These are phyloP conservation scores for Hypotaenidia philippensis DNA, from an alignment of 2,797 vertebrate genomes.

Conservation along the genomic window DNA sequence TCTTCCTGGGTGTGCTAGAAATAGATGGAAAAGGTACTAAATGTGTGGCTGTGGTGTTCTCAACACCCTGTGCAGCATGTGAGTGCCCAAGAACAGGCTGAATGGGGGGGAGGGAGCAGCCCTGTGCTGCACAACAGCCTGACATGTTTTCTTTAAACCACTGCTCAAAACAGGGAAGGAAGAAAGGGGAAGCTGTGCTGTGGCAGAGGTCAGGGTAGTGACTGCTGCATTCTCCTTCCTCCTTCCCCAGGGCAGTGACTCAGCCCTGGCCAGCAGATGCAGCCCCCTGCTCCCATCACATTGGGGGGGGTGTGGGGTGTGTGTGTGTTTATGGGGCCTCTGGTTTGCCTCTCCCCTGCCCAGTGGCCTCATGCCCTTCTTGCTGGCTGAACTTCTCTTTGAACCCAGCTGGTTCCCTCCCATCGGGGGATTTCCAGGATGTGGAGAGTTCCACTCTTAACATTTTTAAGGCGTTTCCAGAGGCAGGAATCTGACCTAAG, in stretches of 20 bases:
- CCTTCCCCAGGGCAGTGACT: accelerated
- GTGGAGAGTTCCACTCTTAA: not conserved
- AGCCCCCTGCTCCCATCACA: not conserved
- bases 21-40: not conserved
- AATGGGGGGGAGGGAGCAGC: not conserved
- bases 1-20: not conserved
- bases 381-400: not conserved
- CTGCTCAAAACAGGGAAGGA: not conserved
- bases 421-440: not conserved
- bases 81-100: accelerated
- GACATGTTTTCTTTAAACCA: not conserved
- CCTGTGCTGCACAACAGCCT: not conserved
- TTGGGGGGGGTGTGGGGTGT: too few species aligned
- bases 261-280: accelerated
- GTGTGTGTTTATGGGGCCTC: too few species aligned
- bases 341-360: not conserved
- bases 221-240: not conserved
- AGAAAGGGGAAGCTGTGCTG: not conserved
- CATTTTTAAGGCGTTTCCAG: not conserved
- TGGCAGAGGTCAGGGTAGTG: not conserved
- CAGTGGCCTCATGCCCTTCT: not conserved
- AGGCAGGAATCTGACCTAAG: not conserved
- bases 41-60: too few species aligned
- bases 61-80: too few species aligned
- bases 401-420: not conserved